Evolutionary conservation across 2,888 invertebrate genomes (phyloP), one percentile per base, ranked within the genome.

Genomic region (Callinectes sapidus): DNA sequence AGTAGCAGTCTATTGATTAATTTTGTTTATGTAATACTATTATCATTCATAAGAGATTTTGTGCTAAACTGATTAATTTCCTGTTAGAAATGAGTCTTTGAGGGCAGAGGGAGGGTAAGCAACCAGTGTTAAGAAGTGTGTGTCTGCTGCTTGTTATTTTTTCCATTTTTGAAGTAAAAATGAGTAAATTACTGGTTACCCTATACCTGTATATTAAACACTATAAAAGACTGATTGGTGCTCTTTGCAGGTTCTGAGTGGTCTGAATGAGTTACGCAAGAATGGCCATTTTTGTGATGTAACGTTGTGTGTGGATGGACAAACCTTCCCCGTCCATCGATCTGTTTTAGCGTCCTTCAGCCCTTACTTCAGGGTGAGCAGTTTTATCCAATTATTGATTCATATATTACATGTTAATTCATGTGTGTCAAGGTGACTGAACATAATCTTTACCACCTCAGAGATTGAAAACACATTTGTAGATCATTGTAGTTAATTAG

Each of bases 301-400:
- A 32, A 95, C 95, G 2, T 94, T 96, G 28, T 95, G 95, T 93
- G 96, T 96, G 3, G 96, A 96, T 92, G 95, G 95, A 18, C 95
- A 95, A 55, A 95, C 95, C 94, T 96, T 96, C 95, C 95, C 95
- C 39, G 96, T 96, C 66, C 96, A 96, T 93, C 95, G 95, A 94
- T 95, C 95, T 94, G 96, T 96, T n/a, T 95, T 96, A 71, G 95
- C 96, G 10, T 95, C 96, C 6, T 96, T 96, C 94, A 96, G 96
- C 94, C 95, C 96, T 16, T 96, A 96, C 94, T 96, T 96, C 95
- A 95, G 95, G 95, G 96, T 95, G 93, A 95, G 94, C 54, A 95
- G 96, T n/a, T n/a, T n/a, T n/a, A n/a, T n/a, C n/a, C n/a, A n/a
- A n/a, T n/a, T n/a, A n/a, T n/a, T n/a, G n/a, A n/a, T n/a, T n/a